A percentile compares a stretch with the other conserved stretches of the same genome.
phyloP scores from a whole-genome alignment of 2,113 vertebrate species.

The Caranx melampygus region DNA sequence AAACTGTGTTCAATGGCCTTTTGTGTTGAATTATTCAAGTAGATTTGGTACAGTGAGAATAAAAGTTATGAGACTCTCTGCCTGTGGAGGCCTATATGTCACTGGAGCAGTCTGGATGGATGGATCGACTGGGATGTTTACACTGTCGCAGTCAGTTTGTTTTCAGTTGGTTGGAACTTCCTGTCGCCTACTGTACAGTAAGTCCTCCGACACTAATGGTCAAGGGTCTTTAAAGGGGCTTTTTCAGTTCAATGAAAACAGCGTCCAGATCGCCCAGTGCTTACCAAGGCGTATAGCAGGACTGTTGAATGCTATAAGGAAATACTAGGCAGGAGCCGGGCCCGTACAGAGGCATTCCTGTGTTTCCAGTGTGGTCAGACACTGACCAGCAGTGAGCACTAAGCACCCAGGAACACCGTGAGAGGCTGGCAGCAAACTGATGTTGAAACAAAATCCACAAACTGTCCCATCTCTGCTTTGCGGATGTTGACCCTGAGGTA shows the following conservation, averaged over 20 bases:
- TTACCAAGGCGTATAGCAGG: conserved; percentile 37
- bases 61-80: conserved; percentile 62
- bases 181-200: conserved; percentile 43
- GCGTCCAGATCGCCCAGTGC: conserved; percentile 44
- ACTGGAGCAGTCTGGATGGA: conserved; percentile 62
- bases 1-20: conserved; percentile 83
- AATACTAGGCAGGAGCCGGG: conserved; percentile 48
- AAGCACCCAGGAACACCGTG: conserved; percentile 57
- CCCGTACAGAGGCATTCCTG: conserved; percentile 46
- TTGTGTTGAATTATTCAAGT: conserved; percentile 84
- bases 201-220: conserved; percentile 48
- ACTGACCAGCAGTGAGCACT: conserved; percentile 81
- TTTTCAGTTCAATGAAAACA: conserved; percentile 35
- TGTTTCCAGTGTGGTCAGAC: conserved; percentile 70
- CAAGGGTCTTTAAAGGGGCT: conserved; percentile 58
- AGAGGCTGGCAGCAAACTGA: conserved; percentile 46
- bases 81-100: conserved; percentile 62
- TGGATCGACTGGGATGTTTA: conserved; percentile 50
- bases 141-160: conserved; percentile 47
- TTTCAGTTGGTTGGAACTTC: conserved; percentile 46
- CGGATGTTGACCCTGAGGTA: conserved; percentile 81
- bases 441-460: conserved; percentile 67
- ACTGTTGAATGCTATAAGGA: conserved; percentile 48
- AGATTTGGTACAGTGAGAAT: conserved; percentile 83
- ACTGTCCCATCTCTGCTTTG: conserved; percentile 70